A percentile compares a stretch with the other conserved stretches of the same genome.
These are phyloP conservation scores for Laticauda colubrina DNA, from an alignment of 2,113 vertebrate species.

Conservation along the genomic window DNA sequence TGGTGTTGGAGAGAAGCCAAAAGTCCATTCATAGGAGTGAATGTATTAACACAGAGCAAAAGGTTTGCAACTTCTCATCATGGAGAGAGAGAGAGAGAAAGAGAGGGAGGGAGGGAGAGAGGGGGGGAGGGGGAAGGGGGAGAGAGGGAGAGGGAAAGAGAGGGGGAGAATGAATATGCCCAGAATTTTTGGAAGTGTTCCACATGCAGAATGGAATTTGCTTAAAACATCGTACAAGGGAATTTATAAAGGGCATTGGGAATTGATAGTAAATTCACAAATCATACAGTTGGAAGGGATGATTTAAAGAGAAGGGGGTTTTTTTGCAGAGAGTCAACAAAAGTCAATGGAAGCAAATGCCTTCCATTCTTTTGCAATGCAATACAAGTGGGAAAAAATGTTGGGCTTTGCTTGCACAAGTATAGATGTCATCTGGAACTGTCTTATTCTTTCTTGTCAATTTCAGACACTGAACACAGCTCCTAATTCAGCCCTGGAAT, in stretches of 20 bases:
- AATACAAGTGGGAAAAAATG: background rate
- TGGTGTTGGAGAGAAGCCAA: conserved; percentile 32
- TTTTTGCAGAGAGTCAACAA: background rate
- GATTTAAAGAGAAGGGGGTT: background rate
- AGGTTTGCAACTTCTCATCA: background rate
- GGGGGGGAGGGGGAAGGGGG: no score
- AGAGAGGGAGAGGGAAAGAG: no score
- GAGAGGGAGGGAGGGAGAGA: no score
- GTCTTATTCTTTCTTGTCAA: background rate
- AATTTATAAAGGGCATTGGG: conserved; percentile 15
- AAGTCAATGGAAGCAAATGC: background rate
- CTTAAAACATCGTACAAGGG: conserved; percentile 22
- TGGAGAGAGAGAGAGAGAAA: background rate
- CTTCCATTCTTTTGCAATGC: background rate
- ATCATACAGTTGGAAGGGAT: background rate
- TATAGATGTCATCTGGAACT: background rate
- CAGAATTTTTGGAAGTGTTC: conserved; percentile 30
- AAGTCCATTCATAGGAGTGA: conserved; percentile 21
- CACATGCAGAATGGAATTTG: conserved; percentile 41
- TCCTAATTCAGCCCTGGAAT: background rate
- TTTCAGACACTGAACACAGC: background rate
- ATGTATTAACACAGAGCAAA: background rate
- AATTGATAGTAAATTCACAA: conserved; percentile 38
- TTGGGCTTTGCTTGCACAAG: background rate
- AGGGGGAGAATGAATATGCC: background rate